Conservation (phyloP, 2,888 invertebrate species). For the Dusona sp. region DNA sequence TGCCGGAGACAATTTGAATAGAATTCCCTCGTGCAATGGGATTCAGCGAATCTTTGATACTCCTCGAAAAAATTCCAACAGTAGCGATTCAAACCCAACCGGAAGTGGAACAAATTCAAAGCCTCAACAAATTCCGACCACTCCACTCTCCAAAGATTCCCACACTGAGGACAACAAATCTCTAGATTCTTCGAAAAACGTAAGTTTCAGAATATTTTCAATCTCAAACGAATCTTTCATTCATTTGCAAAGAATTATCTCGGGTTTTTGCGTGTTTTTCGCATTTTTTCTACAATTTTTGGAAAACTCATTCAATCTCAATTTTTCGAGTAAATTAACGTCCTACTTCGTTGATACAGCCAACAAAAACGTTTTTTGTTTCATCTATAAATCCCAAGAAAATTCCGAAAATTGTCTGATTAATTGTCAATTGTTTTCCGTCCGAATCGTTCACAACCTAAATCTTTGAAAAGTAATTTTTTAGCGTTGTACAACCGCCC, state of each 20-base stretch:
- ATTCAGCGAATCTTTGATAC: neutral
- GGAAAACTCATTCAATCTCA: neutral
- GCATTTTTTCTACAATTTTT: neutral
- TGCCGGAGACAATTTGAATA: neutral
- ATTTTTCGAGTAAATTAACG: neutral
- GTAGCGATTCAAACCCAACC: neutral
- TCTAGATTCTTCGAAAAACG: neutral
- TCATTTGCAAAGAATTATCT: neutral
- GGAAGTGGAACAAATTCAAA: neutral
- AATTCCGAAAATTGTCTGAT: slow-evolving; percentile 11
- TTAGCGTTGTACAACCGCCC: neutral
- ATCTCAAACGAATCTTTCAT: neutral
- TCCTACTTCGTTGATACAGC: neutral
- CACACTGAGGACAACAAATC: neutral
- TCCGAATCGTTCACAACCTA: neutral
- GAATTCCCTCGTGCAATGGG: neutral
- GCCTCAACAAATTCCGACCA: neutral
- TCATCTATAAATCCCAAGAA: slow-evolving; percentile 6
- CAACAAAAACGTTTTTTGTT: neutral
- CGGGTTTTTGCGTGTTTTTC: neutral
- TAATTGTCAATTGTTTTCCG: neutral
- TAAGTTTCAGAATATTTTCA: neutral
- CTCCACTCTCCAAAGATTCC: neutral
- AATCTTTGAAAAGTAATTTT: neutral
- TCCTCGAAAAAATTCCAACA: neutral